phyloP scores from a whole-genome alignment of 2,113 vertebrate species.

The Hyperoodon ampullatus region DNA sequence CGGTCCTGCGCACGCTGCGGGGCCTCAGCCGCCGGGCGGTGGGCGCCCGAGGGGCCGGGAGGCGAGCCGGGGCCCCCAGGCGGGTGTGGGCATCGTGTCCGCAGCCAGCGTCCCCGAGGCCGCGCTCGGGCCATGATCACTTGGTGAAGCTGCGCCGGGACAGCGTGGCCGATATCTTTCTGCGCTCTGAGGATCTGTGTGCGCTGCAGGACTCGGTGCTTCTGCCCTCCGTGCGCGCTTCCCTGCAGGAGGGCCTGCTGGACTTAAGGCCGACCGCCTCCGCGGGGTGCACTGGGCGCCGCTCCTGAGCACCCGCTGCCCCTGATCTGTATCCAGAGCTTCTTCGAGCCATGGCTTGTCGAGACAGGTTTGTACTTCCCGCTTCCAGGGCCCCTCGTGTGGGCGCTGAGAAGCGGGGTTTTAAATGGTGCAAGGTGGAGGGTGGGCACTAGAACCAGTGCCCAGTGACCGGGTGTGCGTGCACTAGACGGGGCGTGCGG shows the following conservation, averaged over 20 bases:
- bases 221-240: too few species aligned
- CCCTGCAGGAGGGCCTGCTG: constrained; percentile 85
- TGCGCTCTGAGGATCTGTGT: constrained; percentile 93
- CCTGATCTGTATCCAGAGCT: constrained; percentile 91
- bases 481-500: neutral
- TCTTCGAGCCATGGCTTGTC: constrained; percentile 87
- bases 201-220: too few species aligned
- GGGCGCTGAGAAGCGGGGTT: neutral
- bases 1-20: neutral
- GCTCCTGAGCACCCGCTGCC: constrained; percentile 91
- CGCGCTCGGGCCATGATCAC: constrained; percentile 86
- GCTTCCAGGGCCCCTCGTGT: neutral
- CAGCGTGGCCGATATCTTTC: constrained; percentile 90
- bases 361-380: constrained; percentile 87
- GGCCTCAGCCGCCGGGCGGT: neutral
- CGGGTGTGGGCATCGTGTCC: neutral
- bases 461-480: too few species aligned
- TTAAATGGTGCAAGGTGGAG: neutral
- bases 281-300: constrained; percentile 92
- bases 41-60: neutral
- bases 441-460: neutral
- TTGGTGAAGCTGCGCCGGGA: constrained; percentile 87
- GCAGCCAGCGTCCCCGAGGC: neutral
- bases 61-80: neutral
- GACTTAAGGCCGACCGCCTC: constrained; percentile 92